These are phyloP conservation scores for Trachelus troglodyta DNA, from an alignment of 2,888 invertebrate species.

Conservation along the genomic window DNA sequence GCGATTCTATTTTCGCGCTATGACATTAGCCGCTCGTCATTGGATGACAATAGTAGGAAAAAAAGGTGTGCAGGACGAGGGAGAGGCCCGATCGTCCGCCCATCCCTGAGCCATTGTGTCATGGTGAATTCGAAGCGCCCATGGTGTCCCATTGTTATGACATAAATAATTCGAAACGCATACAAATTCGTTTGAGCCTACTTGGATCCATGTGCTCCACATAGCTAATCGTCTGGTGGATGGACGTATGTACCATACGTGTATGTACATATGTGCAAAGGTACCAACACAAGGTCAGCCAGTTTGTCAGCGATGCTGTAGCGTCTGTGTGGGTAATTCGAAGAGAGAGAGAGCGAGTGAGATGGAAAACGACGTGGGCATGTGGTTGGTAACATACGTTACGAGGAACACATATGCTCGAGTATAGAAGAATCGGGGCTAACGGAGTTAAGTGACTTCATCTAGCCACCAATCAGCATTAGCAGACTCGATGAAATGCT, in stretches of 20 bases:
- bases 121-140: background rate
- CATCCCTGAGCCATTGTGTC: conserved; percentile 50
- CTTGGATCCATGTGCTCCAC: conserved; percentile 1
- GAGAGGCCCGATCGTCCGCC: conserved; percentile 30
- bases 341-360: background rate
- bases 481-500: conserved; percentile 13
- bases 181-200: background rate
- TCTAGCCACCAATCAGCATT: conserved; percentile 38
- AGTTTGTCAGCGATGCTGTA: background rate
- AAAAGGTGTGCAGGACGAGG: background rate
- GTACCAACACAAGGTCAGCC: background rate
- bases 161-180: conserved; percentile 31
- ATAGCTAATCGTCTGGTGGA: background rate
- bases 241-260: background rate
- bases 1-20: conserved; percentile 3
- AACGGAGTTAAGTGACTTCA: conserved; percentile 46
- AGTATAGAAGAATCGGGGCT: conserved; percentile 25
- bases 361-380: background rate
- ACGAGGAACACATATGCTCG: background rate
- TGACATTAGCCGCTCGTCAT: background rate
- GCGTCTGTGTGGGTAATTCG: background rate
- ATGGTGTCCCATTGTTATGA: conserved; percentile 15
- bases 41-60: background rate
- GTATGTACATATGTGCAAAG: background rate
- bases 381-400: background rate